These are phyloP conservation scores for Deilephila elpenor DNA, from an alignment of 2,888 invertebrate genomes.

Conservation along the genomic window DNA sequence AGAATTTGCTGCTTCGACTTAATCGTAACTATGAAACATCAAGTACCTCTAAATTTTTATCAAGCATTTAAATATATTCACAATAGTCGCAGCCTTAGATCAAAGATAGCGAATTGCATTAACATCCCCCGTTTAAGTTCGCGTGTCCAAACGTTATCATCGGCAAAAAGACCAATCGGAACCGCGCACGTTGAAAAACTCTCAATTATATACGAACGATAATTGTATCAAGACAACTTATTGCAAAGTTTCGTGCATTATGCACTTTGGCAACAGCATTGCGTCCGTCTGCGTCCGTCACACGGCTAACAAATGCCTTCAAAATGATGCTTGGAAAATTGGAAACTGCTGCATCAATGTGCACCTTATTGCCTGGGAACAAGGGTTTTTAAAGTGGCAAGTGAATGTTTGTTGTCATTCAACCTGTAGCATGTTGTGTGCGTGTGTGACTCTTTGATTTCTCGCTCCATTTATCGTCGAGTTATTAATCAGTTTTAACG, in stretches of 20 bases:
- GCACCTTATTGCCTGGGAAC: slow-evolving; percentile 34
- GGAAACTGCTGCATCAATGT: slow-evolving; percentile 28
- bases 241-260: slow-evolving; percentile 60
- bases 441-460: slow-evolving; percentile 70
- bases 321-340: slow-evolving; percentile 35
- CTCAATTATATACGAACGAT: slow-evolving; percentile 54
- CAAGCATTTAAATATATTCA: background rate
- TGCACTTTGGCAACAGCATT: slow-evolving; percentile 66
- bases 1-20: too few species aligned
- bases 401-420: slow-evolving; percentile 37
- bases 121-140: slow-evolving; percentile 7
- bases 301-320: slow-evolving; percentile 47
- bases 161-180: slow-evolving; percentile 17
- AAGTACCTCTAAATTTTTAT: too few species aligned
- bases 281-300: slow-evolving; percentile 57
- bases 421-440: slow-evolving; percentile 47
- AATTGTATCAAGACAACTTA: slow-evolving; percentile 54
- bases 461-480: slow-evolving; percentile 72
- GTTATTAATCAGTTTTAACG: slow-evolving; percentile 66
- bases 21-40: too few species aligned
- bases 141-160: slow-evolving; percentile 13
- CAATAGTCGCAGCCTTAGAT: background rate
- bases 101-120: slow-evolving; percentile 9
- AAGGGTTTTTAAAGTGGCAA: slow-evolving; percentile 36
- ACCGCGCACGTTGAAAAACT: slow-evolving; percentile 36